phyloP scores from a whole-genome alignment of 2,888 invertebrate genomes.

The Ormyrus pomaceus region DNA sequence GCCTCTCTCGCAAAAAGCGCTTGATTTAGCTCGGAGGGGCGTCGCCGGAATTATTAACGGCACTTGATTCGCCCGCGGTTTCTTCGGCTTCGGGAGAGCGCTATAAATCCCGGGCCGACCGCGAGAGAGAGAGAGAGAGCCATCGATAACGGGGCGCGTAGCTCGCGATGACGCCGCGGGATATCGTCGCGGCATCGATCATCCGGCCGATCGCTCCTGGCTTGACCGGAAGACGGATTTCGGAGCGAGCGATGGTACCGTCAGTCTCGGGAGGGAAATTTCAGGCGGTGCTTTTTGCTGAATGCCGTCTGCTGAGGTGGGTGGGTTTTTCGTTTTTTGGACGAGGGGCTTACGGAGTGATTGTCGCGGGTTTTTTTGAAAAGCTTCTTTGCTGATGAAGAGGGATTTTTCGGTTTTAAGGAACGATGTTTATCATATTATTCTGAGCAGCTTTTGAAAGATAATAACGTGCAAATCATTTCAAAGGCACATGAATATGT shows the following conservation, averaged over 20 bases:
- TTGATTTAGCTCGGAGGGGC: not conserved
- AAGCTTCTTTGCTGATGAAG: no score
- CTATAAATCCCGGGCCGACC: slow-evolving; percentile 50
- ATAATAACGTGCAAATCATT: no score
- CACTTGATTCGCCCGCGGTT: not conserved
- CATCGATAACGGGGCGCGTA: slow-evolving; percentile 26
- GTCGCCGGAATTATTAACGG: not conserved
- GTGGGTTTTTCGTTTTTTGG: slow-evolving; percentile 6
- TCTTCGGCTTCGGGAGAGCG: not conserved
- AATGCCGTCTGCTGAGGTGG: no score
- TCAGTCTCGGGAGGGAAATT: no score
- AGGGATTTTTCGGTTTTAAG: no score
- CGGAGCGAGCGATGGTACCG: not conserved
- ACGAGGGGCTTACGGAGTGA: not conserved
- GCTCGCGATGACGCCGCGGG: slow-evolving; percentile 10
- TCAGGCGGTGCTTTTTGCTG: no score
- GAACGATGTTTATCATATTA: no score
- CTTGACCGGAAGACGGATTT: slow-evolving; percentile 54
- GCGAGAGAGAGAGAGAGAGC: not conserved
- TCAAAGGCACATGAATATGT: no score
- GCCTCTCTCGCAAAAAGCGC: no score
- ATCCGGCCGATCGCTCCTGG: slow-evolving; percentile 42
- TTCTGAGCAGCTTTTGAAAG: no score
- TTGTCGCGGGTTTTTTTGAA: not conserved
- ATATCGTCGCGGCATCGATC: slow-evolving; percentile 49